Percentiles rank a stretch among this genome's conserved stretches.
phyloP scores from a whole-genome alignment of 2,888 invertebrate species.

The Metellina segmentata region DNA sequence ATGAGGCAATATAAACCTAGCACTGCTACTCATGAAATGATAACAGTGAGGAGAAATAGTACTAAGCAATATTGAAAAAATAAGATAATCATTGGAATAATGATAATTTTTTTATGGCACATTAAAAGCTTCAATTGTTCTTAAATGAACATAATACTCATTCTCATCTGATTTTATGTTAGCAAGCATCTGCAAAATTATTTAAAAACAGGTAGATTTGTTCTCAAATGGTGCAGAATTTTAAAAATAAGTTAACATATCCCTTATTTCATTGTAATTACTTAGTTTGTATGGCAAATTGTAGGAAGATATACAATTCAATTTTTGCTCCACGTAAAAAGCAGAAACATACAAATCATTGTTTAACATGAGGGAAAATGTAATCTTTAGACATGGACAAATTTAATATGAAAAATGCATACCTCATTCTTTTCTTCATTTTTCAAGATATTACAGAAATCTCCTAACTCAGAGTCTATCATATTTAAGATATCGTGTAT shows the following conservation, averaged over 20 bases:
- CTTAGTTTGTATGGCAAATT: too few relatives aligned
- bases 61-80: slow-evolving; percentile 5
- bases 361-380: too few relatives aligned
- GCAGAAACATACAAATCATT: neutral
- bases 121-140: slow-evolving; percentile 13
- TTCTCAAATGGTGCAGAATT: neutral
- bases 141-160: slow-evolving; percentile 22
- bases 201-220: neutral
- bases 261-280: neutral
- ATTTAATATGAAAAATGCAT: too few relatives aligned
- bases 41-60: slow-evolving; percentile 22
- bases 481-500: too few relatives aligned
- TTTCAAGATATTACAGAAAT: too few relatives aligned
- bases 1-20: too few relatives aligned
- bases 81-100: slow-evolving; percentile 4
- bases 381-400: too few relatives aligned
- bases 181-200: slow-evolving; percentile 7
- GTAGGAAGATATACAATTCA: too few relatives aligned
- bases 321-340: too few relatives aligned
- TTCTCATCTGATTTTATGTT: too few relatives aligned
- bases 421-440: too few relatives aligned
- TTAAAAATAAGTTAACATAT: neutral
- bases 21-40: neutral
- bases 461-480: too few relatives aligned
- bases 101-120: neutral